phyloP scores from a whole-genome alignment of 1,140 invertebrate genomes.

The Drosophila chauvacae region DNA sequence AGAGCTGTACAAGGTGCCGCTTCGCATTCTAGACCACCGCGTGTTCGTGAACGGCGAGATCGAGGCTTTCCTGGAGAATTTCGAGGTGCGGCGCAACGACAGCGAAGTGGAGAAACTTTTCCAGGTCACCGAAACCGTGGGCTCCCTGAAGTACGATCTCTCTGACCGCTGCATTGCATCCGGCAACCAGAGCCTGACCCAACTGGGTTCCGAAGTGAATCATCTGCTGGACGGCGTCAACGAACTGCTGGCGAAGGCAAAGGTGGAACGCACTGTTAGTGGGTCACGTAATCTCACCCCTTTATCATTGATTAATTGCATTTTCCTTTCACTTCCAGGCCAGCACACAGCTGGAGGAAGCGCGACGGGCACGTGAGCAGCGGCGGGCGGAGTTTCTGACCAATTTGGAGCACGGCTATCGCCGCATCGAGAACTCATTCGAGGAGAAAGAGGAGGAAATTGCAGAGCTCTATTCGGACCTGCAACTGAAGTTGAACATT shows the following conservation, averaged over 20 bases:
- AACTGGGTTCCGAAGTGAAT: conserved; percentile 60
- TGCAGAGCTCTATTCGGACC: conserved; percentile 89
- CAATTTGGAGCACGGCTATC: conserved; percentile 90
- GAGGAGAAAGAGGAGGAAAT: conserved; percentile 91
- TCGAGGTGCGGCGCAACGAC: conserved; percentile 91
- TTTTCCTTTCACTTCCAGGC: conserved; percentile 62
- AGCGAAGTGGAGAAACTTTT: conserved; percentile 92
- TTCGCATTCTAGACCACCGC: conserved; percentile 92
- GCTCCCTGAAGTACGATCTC: conserved; percentile 88
- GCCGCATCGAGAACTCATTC: conserved; percentile 90
- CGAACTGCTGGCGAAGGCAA: conserved; percentile 59
- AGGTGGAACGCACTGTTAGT: conserved; percentile 56
- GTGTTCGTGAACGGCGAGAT: conserved; percentile 94
- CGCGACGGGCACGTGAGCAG: conserved; percentile 86
- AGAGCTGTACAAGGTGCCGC: conserved; percentile 93
- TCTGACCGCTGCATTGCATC: conserved; percentile 75
- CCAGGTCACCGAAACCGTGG: conserved; percentile 90
- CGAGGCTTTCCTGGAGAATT: conserved; percentile 91
- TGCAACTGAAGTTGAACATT: conserved; percentile 90
- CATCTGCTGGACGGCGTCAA: conserved; percentile 56
- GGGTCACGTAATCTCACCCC: conserved; percentile 1
- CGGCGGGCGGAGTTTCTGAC: conserved; percentile 91
- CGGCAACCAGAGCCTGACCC: conserved; percentile 54
- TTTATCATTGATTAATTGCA: conserved; percentile 15
- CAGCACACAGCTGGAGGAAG: conserved; percentile 86